Percentiles rank a stretch among this genome's conserved stretches.
Conservation (phyloP, 2,888 invertebrate species). For the Synanthedon andrenaeformis region DNA sequence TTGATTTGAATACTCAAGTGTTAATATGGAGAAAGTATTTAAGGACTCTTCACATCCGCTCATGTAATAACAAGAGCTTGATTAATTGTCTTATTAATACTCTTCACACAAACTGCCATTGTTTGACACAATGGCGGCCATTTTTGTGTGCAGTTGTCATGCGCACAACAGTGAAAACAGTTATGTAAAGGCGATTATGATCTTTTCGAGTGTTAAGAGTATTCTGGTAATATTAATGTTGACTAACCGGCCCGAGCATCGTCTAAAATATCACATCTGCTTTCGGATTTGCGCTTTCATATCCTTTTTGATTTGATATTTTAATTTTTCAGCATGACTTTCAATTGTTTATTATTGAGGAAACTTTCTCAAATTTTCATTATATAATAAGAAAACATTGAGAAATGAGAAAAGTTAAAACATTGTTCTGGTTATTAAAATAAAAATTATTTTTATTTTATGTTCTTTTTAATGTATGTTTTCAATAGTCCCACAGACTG, state of each 20-base stretch:
- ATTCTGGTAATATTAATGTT: slow-evolving; percentile 8
- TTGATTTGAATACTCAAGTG: background rate
- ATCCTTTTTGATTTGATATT: background rate
- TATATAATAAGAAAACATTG: too few species aligned
- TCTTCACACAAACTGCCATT: slow-evolving; percentile 26
- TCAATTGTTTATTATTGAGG: too few species aligned
- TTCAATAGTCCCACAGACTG: too few species aligned
- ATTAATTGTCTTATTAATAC: slow-evolving; percentile 23
- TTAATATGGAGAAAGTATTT: background rate
- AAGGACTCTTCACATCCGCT: slow-evolving; percentile 28
- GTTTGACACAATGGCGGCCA: slow-evolving; percentile 18
- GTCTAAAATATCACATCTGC: background rate
- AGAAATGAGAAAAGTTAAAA: too few species aligned
- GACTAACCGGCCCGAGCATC: background rate
- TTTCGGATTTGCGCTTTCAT: background rate
- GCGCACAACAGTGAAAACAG: slow-evolving; percentile 33
- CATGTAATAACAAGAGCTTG: slow-evolving; percentile 37
- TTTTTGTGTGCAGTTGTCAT: slow-evolving; percentile 20
- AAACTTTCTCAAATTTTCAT: too few species aligned
- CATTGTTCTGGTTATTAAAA: too few species aligned
- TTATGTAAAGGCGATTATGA: slow-evolving; percentile 33
- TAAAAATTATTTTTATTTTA: too few species aligned
- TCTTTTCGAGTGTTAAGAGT: slow-evolving; percentile 12
- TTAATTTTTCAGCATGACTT: too few species aligned
- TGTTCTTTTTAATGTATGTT: too few species aligned